Conservation (phyloP, 2,797 vertebrate genomes). For the Garrulus glandarius region DNA sequence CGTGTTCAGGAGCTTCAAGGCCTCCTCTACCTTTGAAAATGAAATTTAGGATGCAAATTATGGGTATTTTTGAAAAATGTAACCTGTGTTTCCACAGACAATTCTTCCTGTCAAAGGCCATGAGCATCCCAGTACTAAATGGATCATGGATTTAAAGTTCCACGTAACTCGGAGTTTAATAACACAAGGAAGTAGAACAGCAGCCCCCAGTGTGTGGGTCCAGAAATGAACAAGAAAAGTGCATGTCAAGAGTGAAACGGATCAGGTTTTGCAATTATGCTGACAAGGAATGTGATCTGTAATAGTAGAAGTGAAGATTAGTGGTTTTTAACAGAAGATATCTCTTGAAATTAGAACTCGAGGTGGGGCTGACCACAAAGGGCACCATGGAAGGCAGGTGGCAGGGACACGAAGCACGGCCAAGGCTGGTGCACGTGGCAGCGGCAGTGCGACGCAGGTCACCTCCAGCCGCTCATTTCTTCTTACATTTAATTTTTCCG, state of each 20-base stretch:
- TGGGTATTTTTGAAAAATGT: background rate
- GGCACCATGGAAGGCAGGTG: background rate
- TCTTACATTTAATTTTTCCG: accelerated
- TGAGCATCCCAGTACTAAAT: accelerated
- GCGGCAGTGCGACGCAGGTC: accelerated
- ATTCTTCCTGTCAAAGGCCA: background rate
- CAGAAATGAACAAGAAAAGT: background rate
- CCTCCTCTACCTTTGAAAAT: background rate
- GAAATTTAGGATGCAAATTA: background rate
- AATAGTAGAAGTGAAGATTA: background rate
- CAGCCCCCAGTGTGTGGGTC: accelerated
- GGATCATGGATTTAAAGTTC: background rate
- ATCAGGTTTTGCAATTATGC: background rate
- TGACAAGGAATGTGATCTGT: background rate
- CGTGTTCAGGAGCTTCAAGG: background rate
- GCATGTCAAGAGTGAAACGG: background rate
- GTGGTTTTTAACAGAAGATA: background rate
- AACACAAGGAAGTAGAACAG: background rate
- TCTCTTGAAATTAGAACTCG: background rate
- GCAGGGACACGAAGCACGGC: accelerated
- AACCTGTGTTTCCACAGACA: background rate
- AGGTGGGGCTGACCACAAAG: background rate
- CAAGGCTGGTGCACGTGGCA: background rate
- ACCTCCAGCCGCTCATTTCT: accelerated
- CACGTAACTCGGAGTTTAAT: background rate